Base-by-base conservation (phyloP, 2,797 vertebrate species). In the Phrynocephalus vlangalii region DNA sequence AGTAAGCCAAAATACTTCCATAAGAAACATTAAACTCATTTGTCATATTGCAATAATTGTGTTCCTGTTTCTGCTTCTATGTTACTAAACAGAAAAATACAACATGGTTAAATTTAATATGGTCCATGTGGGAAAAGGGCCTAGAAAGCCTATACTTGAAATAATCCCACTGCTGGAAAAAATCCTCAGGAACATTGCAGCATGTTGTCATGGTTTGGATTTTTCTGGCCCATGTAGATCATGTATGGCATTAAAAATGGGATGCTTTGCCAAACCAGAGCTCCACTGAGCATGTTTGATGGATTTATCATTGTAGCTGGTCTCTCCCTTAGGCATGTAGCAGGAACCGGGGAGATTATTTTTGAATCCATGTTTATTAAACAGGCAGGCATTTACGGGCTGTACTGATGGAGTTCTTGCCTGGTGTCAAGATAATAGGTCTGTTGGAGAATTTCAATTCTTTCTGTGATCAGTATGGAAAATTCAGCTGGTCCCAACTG, bases 1-100 rank as follows among this genome's bases (percentile, higher is more conserved):
- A 90, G 44, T 85, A 91, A 94, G 86, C 86, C 76, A 77, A 87
- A 86, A 91, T 76, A 87, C 82, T 83, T 90, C 91, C 33, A 33
- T 86, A 30, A 52, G 70, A 7, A 75, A 78, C 86, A 92, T 91
- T 94, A 44, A 28, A 86, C 75, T 85, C 3, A 91, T 94, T 94
- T 94, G 90, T 93, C 82, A 85, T 87, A 56, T 8, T 80, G 16
- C 88, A 87, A 86, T 7, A 84, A 63, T 73, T 91, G 90, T 85
- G 85, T 63, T 1, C 63, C 84, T 91, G 18, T 85, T 71, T 9
- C 20, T 76, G 89, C n/a, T 26, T 72, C 79, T 0, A 11, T 44
- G 28, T 88, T 84, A 56, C 79, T 20, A 81, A 92, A 20, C 81
- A 82, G 83, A 52, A 50, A 92, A 90, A 7, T 56, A 79, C 1